Evolutionary conservation across 2,113 vertebrate genomes (phyloP), one percentile per base, ranked within the genome.

Genomic region (Bubo blakistoni): DNA sequence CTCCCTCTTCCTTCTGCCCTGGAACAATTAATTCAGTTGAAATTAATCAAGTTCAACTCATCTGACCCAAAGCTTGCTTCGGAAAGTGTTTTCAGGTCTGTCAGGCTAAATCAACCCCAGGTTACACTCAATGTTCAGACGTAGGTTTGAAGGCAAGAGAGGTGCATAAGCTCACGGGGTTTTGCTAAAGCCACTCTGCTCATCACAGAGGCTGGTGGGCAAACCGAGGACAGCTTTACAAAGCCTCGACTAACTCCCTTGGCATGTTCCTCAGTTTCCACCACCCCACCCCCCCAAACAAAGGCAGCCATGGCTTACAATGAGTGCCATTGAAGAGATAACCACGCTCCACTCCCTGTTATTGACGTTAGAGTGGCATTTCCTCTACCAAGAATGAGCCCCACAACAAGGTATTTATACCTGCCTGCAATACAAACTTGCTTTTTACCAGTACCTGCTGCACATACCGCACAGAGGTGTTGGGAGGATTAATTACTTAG

Each of bases 401-500:
- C 74, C 88, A 91, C 92, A 96, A 92, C 95, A 89, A 92, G 83
- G 91, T 77, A 25, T 92, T 95, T 94, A 46, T 70, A 62, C 91
- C 91, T 69, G 84, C 49, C 86, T 94, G 89, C 61, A 8, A 27
- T 1, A 94, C 91, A 95, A 89, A 67, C 81, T 70, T 7, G 66
- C 70, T 90, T 92, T 96, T 94, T 34, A 73, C 54, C 81, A 9
- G 29, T 25, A 91, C 86, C 92, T 87, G 84, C 86, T 62, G 82
- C 70, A 54, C 97, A 94, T 79, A 95, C 88, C 32, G 1, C 91
- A 96, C 78, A 18, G 76, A 96, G 96, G 96, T 97, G 94, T 85
- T 79, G 62, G 92, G 91, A 95, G 91, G 70, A 97, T 97, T 97
- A 92, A 96, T 95, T 95, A 97, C 92, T 96, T 14, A 82, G 81